Evolutionary conservation across 2,113 vertebrate genomes (phyloP), one percentile per base, ranked within the genome.

Genomic region (Elephas maximus): DNA sequence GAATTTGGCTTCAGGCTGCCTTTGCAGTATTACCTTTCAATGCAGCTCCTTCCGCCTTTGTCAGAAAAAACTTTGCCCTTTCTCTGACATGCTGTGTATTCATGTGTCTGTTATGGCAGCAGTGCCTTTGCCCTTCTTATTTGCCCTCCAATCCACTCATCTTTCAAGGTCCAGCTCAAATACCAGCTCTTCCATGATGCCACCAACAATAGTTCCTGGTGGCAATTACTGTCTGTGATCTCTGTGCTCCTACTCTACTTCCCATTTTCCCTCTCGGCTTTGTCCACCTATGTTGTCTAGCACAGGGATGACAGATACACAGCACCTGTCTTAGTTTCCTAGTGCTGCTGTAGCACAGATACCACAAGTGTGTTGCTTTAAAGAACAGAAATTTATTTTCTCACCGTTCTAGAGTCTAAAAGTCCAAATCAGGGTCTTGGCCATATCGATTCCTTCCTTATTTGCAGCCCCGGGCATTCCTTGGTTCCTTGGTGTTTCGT

Each of bases 161-260:
- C n/a, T 93, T 94, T 92, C 51, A 91, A 71, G 74, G 76, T 67
- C 28, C 10, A 76, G 8, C 45, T 93, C 63, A 85, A 53, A 73
- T 51, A 28, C 48, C 15, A 18, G 88, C 51, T 44, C 62, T 67
- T 48, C 73, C 44, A 33, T 2, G 8, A 37, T 88, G 9, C 33
- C 8, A 51, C 41, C 44, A n/a, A 69, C 17, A 71, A 3, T 51
- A 77, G 51, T 94, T 89, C 11, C 51, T 76, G 33, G 3, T 57
- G 62, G 62, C 7, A 48, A 30, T 23, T n/a, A 20, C 33, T 37
- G 30, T 90, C 48, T 63, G 5, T 26, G 62, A 24, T 65, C 41
- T 44, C 48, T 41, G 7, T 26, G 30, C 2, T 71, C 8, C 28
- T 51, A 9, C 80, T n/a, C 8, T 41, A 30, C 41, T 37, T 67